Conservation (phyloP, 30 jellyfish, hydroid and myxozoan species). For the Hydra vulgaris region DNA sequence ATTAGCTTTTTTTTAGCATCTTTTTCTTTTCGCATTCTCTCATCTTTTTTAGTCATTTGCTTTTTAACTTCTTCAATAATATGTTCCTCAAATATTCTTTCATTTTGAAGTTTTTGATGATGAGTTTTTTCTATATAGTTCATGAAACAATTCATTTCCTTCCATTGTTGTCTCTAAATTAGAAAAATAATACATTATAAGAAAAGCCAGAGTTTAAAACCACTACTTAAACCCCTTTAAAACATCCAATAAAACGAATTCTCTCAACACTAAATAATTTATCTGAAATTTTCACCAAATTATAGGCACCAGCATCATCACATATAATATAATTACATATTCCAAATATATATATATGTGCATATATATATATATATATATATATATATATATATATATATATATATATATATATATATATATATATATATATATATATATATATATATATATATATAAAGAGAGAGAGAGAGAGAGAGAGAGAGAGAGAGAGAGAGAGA, state of each 20-base stretch:
- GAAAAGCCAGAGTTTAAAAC: not conserved
- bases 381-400: too few relatives aligned
- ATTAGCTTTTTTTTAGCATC: conserved; percentile 62
- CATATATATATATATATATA: too few relatives aligned
- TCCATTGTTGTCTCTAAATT: conserved; percentile 50
- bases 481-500: too few relatives aligned
- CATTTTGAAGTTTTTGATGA: conserved; percentile 58
- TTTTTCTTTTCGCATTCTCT: conserved; percentile 54
- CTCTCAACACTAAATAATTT: too few relatives aligned
- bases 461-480: too few relatives aligned
- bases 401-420: too few relatives aligned
- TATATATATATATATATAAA: too few relatives aligned
- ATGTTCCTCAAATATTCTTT: conserved; percentile 24
- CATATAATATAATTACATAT: too few relatives aligned
- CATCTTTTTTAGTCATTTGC: conserved; percentile 65
- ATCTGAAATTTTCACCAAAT: too few relatives aligned
- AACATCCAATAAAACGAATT: not conserved
- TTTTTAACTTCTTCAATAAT: conserved; percentile 72
- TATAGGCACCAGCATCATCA: too few relatives aligned
- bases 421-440: too few relatives aligned
- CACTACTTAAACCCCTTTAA: not conserved
- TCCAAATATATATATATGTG: too few relatives aligned
- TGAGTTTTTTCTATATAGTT: conserved; percentile 70
- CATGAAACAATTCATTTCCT: conserved; percentile 89
- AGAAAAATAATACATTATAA: not conserved